Base-by-base conservation (phyloP, 2,113 vertebrate species). In the Miniopterus natalensis region DNA sequence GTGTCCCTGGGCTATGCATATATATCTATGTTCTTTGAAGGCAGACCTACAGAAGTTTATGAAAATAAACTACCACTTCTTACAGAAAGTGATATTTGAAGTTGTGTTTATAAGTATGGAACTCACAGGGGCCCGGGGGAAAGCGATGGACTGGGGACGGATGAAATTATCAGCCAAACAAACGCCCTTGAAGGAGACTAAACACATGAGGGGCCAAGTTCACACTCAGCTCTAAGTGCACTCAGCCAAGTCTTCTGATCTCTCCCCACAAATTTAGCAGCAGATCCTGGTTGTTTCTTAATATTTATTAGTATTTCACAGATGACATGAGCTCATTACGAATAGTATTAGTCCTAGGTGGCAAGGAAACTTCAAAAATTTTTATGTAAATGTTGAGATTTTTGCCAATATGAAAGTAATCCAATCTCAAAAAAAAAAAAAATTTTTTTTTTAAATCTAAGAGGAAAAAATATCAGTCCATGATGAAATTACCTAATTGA, bases 31-130 rank as follows among this genome's bases (percentile, higher is more conserved):
- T 73, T 70, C 66, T 20, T 47, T 3, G 75, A 84, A 95, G 14
- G 51, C 63, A 92, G 59, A 90, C 18, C 31, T 63, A 25, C 18
- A 17, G 21, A 83, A 20, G 21, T 75, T 53, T 80, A 27, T 80
- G 51, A 63, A 89, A 94, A 81, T 45, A 65, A 78, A 68, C 42
- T 49, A 6, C 17, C 8, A 40, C 51, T 92, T 93, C 11, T n/a
- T 75, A 10, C 6, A 77, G 42, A 92, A 84, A 81, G 45, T 42
- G 21, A 12, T 81, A 80, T 25, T 49, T 92, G 29, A 90, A 68
- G 61, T 70, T 74, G 10, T 95, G 12, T 88, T 96, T 79, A 92
- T 8, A 84, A 92, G 59, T 90, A 40, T 13, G 92, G 47, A 90
- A 88, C 20, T 89, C 42, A 85, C 21, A 83, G 40, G 40, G 29